Evolutionary conservation across 2,888 invertebrate species (phyloP), one percentile per base, ranked within the genome.

Genomic region (Melanostoma scalare): DNA sequence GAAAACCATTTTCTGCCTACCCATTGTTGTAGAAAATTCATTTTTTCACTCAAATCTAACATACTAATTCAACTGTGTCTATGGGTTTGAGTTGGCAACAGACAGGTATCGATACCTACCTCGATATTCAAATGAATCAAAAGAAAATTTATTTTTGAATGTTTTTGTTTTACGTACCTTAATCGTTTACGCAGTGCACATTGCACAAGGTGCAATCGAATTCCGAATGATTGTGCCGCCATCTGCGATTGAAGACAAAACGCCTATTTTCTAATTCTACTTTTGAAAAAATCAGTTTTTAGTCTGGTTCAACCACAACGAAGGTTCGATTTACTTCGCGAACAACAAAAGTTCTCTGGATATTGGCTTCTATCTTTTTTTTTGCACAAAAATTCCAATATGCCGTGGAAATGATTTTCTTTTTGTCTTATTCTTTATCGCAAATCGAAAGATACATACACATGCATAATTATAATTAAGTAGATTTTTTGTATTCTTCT

Each of bases 1-100:
- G 87, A 90, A 90, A 90, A 89, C 86, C 88, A 89, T 88, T 90
- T 90, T 89, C 89, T 88, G 90, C 91, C 90, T 88, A 87, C 85
- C 88, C 87, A 88, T 89, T 89, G 88, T 89, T 88, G 88, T 87
- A 90, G 88, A 88, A 89, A 88, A 88, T 86, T 89, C 87, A 87
- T 89, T 89, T 89, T 88, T 87, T 87, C 87, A 81, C 76, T 85
- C n/a, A 48, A 56, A 48, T 56, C 10, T 31, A n/a, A 69, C 46
- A n/a, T 10, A 63, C 40, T 31, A 50, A 38, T 50, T 63, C n/a
- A 63, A 38, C 2, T 56, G n/a, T 40, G 20, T 20, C 10, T 20
- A 10, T 40, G 20, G 36, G 20, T 20, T 20, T 20, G 20, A 20
- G 20, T 20, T 20, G 20, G 20, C 20, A 20, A 20, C 20, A 20